These are phyloP conservation scores for Lasioglossum pauxillum DNA, from an alignment of 2,888 invertebrate genomes.

Conservation along the genomic window DNA sequence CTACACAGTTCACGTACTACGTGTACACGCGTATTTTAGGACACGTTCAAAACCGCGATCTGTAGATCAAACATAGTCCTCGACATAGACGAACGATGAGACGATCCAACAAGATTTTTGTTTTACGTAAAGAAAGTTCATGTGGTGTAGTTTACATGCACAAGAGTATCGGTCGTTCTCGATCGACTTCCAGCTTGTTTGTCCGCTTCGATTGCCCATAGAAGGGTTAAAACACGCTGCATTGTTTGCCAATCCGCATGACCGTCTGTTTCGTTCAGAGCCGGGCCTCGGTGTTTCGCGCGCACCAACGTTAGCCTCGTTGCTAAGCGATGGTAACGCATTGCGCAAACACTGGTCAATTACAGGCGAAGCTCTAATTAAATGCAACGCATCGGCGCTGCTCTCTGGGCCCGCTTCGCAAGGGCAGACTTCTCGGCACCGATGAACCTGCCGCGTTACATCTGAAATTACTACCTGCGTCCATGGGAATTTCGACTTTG, in stretches of 20 bases:
- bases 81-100: too few relatives aligned
- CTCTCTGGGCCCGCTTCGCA: background rate
- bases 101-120: too few relatives aligned
- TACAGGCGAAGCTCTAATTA: conserved; percentile 65
- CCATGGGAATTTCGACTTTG: background rate
- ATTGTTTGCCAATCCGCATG: background rate
- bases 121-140: too few relatives aligned
- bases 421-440: conserved; percentile 16
- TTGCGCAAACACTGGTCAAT: conserved; percentile 63
- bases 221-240: background rate
- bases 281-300: background rate
- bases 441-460: background rate
- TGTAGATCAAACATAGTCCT: too few relatives aligned
- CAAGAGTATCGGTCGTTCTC: background rate
- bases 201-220: background rate
- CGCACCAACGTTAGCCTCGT: conserved; percentile 1
- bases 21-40: too few relatives aligned
- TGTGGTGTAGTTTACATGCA: too few relatives aligned
- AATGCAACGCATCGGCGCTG: conserved; percentile 40
- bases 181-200: background rate
- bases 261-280: background rate
- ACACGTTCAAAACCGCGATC: too few relatives aligned
- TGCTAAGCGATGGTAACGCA: conserved; percentile 58
- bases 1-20: too few relatives aligned
- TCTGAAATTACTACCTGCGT: background rate